Evolutionary conservation across 2,888 invertebrate species (phyloP).

Genomic region (Oscheius sp.): DNA sequence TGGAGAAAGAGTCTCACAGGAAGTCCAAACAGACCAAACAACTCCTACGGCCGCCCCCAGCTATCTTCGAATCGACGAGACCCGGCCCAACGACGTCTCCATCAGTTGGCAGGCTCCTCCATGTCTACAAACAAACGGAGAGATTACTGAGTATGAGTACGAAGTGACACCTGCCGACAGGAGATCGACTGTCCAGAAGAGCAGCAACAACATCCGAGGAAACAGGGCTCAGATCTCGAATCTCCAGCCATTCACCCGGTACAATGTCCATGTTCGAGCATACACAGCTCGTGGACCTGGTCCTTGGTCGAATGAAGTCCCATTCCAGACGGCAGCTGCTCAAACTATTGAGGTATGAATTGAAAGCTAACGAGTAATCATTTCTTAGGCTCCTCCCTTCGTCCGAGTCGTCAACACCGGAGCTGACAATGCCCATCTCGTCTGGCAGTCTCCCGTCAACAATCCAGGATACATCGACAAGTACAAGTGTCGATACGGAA

Average conservation of each 20-base stretch:
- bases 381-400: constrained; percentile 36
- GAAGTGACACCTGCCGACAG: constrained; percentile 64
- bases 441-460: constrained; percentile 68
- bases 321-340: constrained; percentile 60
- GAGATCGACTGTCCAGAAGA: constrained; percentile 52
- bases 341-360: constrained; percentile 6
- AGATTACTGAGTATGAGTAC: constrained; percentile 70
- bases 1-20: constrained; percentile 62
- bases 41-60: constrained; percentile 67
- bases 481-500: constrained; percentile 66
- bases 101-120: constrained; percentile 70
- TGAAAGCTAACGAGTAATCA: background rate
- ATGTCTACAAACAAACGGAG: constrained; percentile 67
- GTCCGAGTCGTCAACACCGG: constrained; percentile 64
- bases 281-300: constrained; percentile 69
- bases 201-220: constrained; percentile 62
- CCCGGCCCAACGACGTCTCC: constrained; percentile 50
- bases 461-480: constrained; percentile 66
- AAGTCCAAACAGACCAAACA: constrained; percentile 66
- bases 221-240: constrained; percentile 62
- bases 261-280: constrained; percentile 67
- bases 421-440: constrained; percentile 63
- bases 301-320: constrained; percentile 67
- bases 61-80: constrained; percentile 59
- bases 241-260: constrained; percentile 66